Base-by-base conservation (phyloP, 2,888 invertebrate genomes). In the Gisinianus flammeolus region DNA sequence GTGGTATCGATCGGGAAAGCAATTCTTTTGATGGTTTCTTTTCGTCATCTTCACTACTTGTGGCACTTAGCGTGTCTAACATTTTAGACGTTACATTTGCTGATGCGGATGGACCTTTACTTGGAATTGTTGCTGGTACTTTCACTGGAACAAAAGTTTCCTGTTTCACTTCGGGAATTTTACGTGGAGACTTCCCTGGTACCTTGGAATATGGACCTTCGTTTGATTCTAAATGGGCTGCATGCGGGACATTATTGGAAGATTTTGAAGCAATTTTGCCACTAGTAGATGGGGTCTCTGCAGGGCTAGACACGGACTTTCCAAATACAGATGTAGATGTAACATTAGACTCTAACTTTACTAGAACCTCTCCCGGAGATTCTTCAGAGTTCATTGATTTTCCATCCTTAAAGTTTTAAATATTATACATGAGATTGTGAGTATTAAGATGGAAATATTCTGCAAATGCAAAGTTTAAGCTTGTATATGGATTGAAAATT, bases 231-330 rank as follows among this genome's bases (percentile, higher is more conserved):
- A 72, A 66, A 58, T 31, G 66, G 58, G 64, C 33, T 70, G 73
- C 35, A 33, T 76, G 64, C 8, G 74, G 66, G 31, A 66, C 22
- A 68, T 30, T 73, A 26, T 19, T 31, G 28, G 77, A 30, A 19
- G 62, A 58, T 33, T 73, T 78, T 2, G 26, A 64, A 33, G 73
- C 28, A n/a, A 30, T 52, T 73, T 73, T 78, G 6, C 26, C 12
- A 33, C 66, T 64, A 44, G 44, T 35, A 35, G 66, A 28, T 26
- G 68, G n/a, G 31, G 16, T 77, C 16, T 80, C 83, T 35, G 80
- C 76, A 70, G 83, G 82, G 73, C 83, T 83, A 72, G 83, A 82
- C 71, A 79, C 71, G 33, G 81, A 72, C 79, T 83, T 83, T 19
- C 80, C 22, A 28, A 77, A 79, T 28, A 81, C 73, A 54, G 83